Base-by-base conservation (phyloP, 2,113 vertebrate species). In the Hucho hucho region DNA sequence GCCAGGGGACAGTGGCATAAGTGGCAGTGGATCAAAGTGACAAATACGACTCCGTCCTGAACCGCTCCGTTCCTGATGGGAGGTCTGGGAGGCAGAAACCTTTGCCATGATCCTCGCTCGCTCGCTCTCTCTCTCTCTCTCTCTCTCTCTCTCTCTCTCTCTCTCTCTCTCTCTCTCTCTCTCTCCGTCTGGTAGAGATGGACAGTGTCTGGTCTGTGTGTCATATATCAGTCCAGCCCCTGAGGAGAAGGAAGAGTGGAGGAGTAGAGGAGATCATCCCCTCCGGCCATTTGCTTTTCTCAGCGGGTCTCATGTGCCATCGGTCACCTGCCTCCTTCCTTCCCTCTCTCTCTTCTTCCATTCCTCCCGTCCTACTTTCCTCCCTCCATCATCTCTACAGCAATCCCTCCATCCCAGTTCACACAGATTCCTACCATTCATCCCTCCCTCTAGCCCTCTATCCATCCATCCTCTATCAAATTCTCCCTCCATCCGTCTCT, bases 251-350 rank as follows among this genome's bases (percentile, higher is more conserved):
- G 66, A 24, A 63, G 64, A 13, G 22, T 32, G 16, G 68, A 73
- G 74, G 81, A 78, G 73, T 74, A 77, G 58, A 71, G 79, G 70
- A 75, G 75, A 83, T 81, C 77, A 63, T 68, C 64, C 69, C 86
- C 76, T 79, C 66, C 66, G 73, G 83, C 69, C 82, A 73, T 87
- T 89, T 87, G 84, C 88, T 89, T 89, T 87, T 78, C 84, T 82
- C 79, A 81, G 67, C 83, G 72, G 75, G 70, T 59, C 85, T 78
- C 53, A 67, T 69, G 61, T 83, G 70, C 70, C 81, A 79, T 89
- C 81, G 72, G 79, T 84, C 75, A 49, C 73, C 69, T 72, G 32
- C 32, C 32, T 6, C 63, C 74, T 76, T 77, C 16, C 32, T 70
- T 59, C 47, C 12, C 6, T 65, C 64, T 76, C 69, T 73, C 79